Evolutionary conservation across 2,113 vertebrate genomes (phyloP).

Genomic region (Bos taurus): DNA sequence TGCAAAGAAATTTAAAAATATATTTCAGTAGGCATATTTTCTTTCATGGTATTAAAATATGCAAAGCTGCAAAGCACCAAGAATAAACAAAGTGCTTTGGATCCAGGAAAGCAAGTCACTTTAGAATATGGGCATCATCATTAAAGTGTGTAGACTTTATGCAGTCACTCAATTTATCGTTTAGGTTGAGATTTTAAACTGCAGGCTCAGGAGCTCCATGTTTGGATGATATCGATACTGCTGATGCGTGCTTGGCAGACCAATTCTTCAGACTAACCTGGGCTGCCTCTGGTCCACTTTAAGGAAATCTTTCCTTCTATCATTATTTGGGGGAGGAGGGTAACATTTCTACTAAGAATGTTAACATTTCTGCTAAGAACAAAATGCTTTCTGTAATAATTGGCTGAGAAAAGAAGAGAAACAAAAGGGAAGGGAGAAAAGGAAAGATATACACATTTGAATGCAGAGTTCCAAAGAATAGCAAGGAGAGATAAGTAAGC

Average conservation of each 20-base stretch:
- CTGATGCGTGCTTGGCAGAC: not conserved
- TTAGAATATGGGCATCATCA: accelerated
- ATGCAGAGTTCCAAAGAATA: not conserved
- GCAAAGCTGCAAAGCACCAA: not conserved
- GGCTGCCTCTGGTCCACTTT: not conserved
- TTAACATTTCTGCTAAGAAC: not conserved
- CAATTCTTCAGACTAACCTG: not conserved
- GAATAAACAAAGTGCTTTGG: not conserved
- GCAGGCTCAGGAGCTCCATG: accelerated
- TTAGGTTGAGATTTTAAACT: not conserved
- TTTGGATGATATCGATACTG: not conserved
- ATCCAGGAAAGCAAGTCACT: not conserved
- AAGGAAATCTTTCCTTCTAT: not conserved
- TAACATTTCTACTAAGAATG: not conserved
- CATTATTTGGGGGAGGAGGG: not conserved
- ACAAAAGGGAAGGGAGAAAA: not conserved
- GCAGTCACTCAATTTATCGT: accelerated
- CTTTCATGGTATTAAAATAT: not conserved
- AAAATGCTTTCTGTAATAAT: not conserved
- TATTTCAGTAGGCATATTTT: not conserved
- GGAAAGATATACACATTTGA: not conserved
- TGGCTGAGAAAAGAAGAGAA: not conserved
- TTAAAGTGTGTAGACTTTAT: accelerated
- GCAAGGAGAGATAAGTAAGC: not conserved
- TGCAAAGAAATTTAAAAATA: not conserved